Percentiles rank a stretch among this genome's conserved stretches.
phyloP scores from a whole-genome alignment of 2,113 vertebrate species.

The Ceyx melanurus region DNA sequence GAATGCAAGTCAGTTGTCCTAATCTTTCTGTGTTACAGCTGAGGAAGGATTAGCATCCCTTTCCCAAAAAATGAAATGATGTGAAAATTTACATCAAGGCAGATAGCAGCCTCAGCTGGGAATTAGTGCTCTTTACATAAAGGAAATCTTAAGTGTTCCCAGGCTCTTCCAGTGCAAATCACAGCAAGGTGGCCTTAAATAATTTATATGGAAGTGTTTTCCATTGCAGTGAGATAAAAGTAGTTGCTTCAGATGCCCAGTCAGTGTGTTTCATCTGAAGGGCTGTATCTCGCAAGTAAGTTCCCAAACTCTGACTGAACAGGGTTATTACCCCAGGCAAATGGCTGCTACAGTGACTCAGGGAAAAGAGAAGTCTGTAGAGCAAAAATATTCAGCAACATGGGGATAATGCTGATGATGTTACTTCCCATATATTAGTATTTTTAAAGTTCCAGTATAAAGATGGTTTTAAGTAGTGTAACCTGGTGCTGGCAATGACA shows the following conservation, averaged over 20 bases:
- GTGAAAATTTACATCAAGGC: not conserved
- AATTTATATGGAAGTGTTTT: not conserved
- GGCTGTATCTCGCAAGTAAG: not conserved
- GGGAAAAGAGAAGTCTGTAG: not conserved
- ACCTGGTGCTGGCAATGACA: not conserved
- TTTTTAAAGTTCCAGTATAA: not conserved
- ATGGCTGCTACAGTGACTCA: not conserved
- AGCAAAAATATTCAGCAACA: not conserved
- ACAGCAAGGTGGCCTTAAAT: not conserved
- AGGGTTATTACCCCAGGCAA: not conserved
- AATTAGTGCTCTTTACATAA: not conserved
- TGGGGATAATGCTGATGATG: not conserved
- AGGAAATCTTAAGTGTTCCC: not conserved
- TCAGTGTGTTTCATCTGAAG: not conserved
- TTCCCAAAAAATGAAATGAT: not conserved
- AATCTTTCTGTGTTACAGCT: not conserved
- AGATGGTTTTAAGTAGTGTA: not conserved
- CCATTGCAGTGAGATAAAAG: not conserved
- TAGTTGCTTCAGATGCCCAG: not conserved
- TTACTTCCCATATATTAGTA: not conserved
- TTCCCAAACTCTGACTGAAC: not conserved
- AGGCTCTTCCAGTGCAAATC: not conserved
- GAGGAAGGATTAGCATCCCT: not conserved
- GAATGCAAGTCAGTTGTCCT: not conserved
- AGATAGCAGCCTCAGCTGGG: not conserved